These are phyloP conservation scores for Andrena haemorrhoa DNA, from an alignment of 2,888 invertebrate genomes.

Conservation along the genomic window DNA sequence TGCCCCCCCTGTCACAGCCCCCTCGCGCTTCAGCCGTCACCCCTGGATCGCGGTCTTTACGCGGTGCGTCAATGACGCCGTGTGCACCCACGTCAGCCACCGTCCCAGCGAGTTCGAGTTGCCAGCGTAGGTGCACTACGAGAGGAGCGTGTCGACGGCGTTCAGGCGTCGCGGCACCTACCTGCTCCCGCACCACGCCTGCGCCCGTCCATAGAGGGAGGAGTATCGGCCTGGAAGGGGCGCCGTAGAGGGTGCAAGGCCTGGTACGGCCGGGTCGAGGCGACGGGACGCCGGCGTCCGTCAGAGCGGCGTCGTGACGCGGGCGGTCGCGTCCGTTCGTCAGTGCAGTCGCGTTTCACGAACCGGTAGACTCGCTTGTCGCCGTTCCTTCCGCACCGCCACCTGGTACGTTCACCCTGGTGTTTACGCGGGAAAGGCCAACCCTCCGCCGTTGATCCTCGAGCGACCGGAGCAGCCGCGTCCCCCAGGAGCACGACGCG, in stretches of 20 bases:
- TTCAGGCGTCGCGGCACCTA: conserved; percentile 44
- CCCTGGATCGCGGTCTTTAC: not conserved
- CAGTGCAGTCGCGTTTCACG: conserved; percentile 43
- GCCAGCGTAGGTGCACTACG: conserved; percentile 18
- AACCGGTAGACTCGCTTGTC: conserved; percentile 6
- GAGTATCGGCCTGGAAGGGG: conserved; percentile 33
- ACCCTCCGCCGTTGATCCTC: not conserved
- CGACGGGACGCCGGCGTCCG: conserved; percentile 77
- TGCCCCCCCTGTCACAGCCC: not conserved
- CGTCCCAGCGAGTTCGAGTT: not conserved
- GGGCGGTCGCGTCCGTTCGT: conserved; percentile 69
- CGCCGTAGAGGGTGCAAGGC: conserved; percentile 69
- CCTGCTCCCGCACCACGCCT: conserved; percentile 56
- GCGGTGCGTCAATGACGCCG: conserved; percentile 29
- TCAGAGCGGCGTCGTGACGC: conserved; percentile 81
- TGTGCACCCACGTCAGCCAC: conserved; percentile 35
- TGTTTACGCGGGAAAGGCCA: conserved; percentile 21
- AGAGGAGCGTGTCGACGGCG: conserved; percentile 29
- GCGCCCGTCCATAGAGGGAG: conserved; percentile 57
- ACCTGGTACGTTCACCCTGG: conserved; percentile 17
- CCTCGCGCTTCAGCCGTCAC: not conserved
- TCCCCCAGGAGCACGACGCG: conserved; percentile 11
- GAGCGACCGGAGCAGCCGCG: not conserved
- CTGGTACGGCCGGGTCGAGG: conserved; percentile 80
- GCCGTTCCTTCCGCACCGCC: conserved; percentile 35